A percentile compares a stretch with the other conserved stretches of the same genome.
Evolutionary conservation across 2,888 invertebrate genomes (phyloP).

Genomic region (Philereme vetulata): DNA sequence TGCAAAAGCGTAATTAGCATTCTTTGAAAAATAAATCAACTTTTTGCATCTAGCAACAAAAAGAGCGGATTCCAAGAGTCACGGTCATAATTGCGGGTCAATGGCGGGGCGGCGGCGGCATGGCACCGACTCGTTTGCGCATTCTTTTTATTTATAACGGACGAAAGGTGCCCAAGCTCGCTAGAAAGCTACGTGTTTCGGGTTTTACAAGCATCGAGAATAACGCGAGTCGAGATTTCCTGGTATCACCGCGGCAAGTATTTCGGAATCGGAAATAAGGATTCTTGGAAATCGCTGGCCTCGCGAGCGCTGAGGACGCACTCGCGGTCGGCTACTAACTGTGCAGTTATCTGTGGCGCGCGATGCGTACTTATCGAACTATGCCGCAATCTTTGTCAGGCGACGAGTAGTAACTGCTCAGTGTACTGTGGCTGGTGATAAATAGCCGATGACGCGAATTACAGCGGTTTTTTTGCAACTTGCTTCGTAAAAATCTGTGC

Average conservation of each 20-base stretch:
- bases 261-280: slow-evolving; percentile 82
- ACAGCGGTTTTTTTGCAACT: too few species aligned
- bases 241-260: slow-evolving; percentile 72
- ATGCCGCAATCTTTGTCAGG: not conserved
- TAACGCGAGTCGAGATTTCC: slow-evolving; percentile 75
- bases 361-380: slow-evolving; percentile 14
- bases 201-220: slow-evolving; percentile 76
- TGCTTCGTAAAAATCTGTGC: too few species aligned
- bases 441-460: too few species aligned
- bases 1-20: slow-evolving; percentile 23
- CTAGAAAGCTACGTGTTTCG: slow-evolving; percentile 76
- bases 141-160: slow-evolving; percentile 77
- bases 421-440: too few species aligned
- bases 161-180: slow-evolving; percentile 66
- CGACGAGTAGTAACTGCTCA: too few species aligned
- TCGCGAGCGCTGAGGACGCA: slow-evolving; percentile 58
- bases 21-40: slow-evolving; percentile 31
- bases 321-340: slow-evolving; percentile 28
- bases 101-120: slow-evolving; percentile 40
- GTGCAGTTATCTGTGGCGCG: slow-evolving; percentile 10
- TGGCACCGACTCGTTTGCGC: slow-evolving; percentile 60
- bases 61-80: slow-evolving; percentile 41
- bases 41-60: slow-evolving; percentile 27
- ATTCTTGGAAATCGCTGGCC: slow-evolving; percentile 77
- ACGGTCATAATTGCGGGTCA: slow-evolving; percentile 66